These are phyloP conservation scores for Agriopis marginaria DNA, from an alignment of 2,888 invertebrate genomes.

Conservation along the genomic window DNA sequence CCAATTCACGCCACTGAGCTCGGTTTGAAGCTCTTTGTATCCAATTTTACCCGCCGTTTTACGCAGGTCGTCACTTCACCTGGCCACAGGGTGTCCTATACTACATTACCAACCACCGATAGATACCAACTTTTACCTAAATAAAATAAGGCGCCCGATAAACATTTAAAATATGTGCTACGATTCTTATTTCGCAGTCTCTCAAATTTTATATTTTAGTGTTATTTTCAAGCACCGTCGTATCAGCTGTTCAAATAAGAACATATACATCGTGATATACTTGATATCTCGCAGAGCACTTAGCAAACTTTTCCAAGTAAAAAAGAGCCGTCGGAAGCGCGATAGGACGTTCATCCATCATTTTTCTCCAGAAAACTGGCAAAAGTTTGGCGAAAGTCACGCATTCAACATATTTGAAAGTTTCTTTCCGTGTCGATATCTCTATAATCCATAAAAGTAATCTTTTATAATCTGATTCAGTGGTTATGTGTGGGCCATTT, in stretches of 20 bases:
- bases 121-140: no score
- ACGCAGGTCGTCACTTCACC: no score
- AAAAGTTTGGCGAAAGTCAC: slow-evolving; percentile 43
- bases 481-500: not conserved
- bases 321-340: slow-evolving; percentile 38
- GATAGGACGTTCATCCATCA: slow-evolving; percentile 46
- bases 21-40: no score
- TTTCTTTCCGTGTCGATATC: slow-evolving; percentile 33
- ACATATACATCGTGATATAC: slow-evolving; percentile 9
- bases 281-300: slow-evolving; percentile 36
- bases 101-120: no score
- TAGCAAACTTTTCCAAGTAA: slow-evolving; percentile 38
- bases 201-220: not conserved
- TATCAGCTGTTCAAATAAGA: slow-evolving; percentile 11
- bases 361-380: slow-evolving; percentile 39
- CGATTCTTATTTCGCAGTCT: no score
- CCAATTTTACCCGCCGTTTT: no score
- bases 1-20: no score
- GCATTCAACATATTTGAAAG: slow-evolving; percentile 41
- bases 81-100: no score
- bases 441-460: not conserved
- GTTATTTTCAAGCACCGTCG: not conserved
- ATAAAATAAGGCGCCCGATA: no score
- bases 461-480: slow-evolving; percentile 30
- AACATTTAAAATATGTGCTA: no score